These are phyloP conservation scores for Andinoacara biseriatus DNA, from an alignment of 2,113 vertebrate species.

Conservation along the genomic window DNA sequence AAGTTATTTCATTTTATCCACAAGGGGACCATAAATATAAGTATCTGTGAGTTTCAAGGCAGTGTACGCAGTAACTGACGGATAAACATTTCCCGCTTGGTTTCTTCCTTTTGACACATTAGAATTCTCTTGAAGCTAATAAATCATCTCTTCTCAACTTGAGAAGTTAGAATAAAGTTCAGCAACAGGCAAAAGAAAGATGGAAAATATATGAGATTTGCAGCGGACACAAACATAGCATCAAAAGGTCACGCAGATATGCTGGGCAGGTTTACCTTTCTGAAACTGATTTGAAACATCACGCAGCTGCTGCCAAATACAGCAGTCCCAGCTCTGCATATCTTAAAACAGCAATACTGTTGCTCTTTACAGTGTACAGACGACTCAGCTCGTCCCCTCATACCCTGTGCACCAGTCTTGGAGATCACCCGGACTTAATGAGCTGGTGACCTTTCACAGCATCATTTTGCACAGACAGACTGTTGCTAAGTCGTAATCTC, in stretches of 20 bases:
- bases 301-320: slow-evolving; percentile 1
- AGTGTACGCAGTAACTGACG: neutral
- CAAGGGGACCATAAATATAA: neutral
- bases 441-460: slow-evolving; percentile 59
- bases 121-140: neutral
- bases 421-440: slow-evolving; percentile 37
- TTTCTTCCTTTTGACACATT: neutral
- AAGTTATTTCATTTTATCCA: neutral
- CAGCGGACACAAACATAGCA: neutral
- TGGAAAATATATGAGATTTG: neutral
- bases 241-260: neutral
- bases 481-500: slow-evolving; percentile 42
- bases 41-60: neutral
- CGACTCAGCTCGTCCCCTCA: slow-evolving; percentile 21
- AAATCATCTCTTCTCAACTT: neutral
- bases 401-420: neutral
- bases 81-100: too few relatives aligned
- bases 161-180: neutral
- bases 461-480: slow-evolving; percentile 34
- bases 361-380: slow-evolving; percentile 32
- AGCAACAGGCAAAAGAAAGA: neutral
- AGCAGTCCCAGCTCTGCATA: neutral
- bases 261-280: neutral
- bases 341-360: slow-evolving; percentile 9
- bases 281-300: slow-evolving; percentile 19